A percentile compares a stretch with the other conserved stretches of the same genome.
Conservation (phyloP, 2,113 vertebrate genomes). For the Elanus axillaris region DNA sequence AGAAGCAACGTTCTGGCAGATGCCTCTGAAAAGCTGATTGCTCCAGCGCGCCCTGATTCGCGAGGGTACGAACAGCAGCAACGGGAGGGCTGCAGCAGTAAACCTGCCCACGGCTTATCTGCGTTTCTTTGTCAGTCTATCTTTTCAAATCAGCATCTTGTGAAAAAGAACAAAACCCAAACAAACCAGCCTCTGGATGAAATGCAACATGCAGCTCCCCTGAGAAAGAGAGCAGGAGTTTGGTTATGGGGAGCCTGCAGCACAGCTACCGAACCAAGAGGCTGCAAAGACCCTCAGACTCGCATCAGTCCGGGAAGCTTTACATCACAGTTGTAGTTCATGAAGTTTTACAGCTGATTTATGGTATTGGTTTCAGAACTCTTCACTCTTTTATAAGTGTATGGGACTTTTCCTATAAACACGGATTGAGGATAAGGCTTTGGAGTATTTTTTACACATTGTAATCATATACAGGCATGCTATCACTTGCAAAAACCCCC, state of each 20-base stretch:
- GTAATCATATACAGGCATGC: neutral
- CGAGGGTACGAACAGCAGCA: neutral
- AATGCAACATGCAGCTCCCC: neutral
- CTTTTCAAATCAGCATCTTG: neutral
- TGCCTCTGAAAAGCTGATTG: neutral
- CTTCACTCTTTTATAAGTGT: neutral
- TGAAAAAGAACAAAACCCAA: neutral
- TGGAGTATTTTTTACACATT: neutral
- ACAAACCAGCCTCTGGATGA: neutral
- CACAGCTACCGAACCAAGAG: neutral
- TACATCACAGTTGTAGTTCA: neutral
- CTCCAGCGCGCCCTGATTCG: neutral
- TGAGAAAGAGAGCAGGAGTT: neutral
- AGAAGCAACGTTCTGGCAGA: neutral
- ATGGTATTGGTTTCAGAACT: neutral
- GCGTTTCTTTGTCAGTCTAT: neutral
- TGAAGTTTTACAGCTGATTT: conserved; percentile 16
- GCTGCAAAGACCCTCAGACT: neutral
- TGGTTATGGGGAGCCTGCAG: neutral
- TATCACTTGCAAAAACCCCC: neutral
- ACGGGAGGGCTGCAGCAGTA: neutral
- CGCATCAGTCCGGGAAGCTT: neutral
- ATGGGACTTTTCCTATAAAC: neutral
- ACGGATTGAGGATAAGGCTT: neutral
- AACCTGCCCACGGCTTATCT: neutral